Base-by-base conservation (phyloP, 35 echinoderm and acorn worm species). In the Strongylocentrotus purpuratus region DNA sequence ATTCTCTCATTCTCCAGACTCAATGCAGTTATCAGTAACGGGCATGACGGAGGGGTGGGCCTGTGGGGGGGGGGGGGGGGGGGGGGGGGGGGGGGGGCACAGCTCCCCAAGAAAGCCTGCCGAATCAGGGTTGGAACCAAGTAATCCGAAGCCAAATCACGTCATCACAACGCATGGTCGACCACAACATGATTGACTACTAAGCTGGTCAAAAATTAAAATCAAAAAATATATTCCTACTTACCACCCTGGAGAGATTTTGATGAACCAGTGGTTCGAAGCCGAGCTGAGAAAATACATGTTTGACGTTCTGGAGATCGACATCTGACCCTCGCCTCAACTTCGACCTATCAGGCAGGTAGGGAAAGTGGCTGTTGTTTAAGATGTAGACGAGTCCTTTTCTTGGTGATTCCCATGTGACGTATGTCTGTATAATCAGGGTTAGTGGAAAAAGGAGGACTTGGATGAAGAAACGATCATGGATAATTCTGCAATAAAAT, bases 301-400 rank as follows among this genome's bases (percentile, higher is more conserved):
- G 91, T 4, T 17, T 17, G 31, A 93, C 48, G 46, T 93, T 93
- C 18, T 58, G 47, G 9, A 93, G 17, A 58, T 93, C 91, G 48
- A 93, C 46, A 7, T 93, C 48, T 22, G 91, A 93, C 9, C 91
- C 91, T 93, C 91, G 10, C 13, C 91, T 47, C 46, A 93, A 52
- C 41, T 45, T 47, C 32, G 33, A 45, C 12, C 7, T 8, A 13
- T n/a, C 20, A 50, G 91, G 91, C 13, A 93, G 91, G 46, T 93
- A 7, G 20, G 91, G 91, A 31, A 93, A 93, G 0, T 28, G 25
- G 48, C 46, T 93, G 91, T 93, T 93, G 91, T 93, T 93, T 13
- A 93, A 46, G 45, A 93, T 93, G 48, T 93, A 93, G 22, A 58
- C 46, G 45, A 93, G 22, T 31, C 91, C 91, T 12, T 93, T 93